Percentiles rank a stretch among this genome's conserved stretches.
These are phyloP conservation scores for Erpobdella octoculata DNA, from an alignment of 2,888 invertebrate species.

Conservation along the genomic window DNA sequence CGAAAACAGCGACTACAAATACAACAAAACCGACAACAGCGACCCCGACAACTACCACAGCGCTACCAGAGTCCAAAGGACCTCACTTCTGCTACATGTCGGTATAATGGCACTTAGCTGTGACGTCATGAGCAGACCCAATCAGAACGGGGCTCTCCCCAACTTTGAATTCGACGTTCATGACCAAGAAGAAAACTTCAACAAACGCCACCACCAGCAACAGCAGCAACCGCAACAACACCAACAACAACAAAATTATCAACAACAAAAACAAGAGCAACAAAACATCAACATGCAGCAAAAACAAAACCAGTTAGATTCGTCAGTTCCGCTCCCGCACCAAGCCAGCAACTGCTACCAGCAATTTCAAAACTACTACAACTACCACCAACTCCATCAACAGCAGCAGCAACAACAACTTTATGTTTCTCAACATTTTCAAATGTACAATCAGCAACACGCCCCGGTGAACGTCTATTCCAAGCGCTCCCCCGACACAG, in stretches of 20 bases:
- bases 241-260: conserved; percentile 18
- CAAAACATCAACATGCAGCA: not conserved
- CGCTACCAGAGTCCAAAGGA: not conserved
- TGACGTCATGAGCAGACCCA: not conserved
- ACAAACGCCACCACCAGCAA: conserved; percentile 18
- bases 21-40: conserved; percentile 17
- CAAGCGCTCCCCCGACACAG: not conserved
- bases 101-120: conserved; percentile 3
- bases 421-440: not conserved
- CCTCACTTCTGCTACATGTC: no score
- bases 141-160: not conserved
- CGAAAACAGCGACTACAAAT: not conserved
- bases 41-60: not conserved
- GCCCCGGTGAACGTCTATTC: not conserved
- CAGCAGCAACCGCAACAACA: conserved; percentile 20
- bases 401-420: conserved; percentile 20
- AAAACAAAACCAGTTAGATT: not conserved
- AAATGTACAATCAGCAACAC: not conserved
- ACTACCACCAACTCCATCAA: conserved; percentile 8
- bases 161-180: not conserved
- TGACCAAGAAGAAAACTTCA: not conserved
- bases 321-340: not conserved
- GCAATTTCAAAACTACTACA: conserved; percentile 9
- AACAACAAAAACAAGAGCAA: conserved; percentile 14
- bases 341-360: not conserved